Conservation (phyloP, 2,888 invertebrate species). For the Camptogramma bilineatum region DNA sequence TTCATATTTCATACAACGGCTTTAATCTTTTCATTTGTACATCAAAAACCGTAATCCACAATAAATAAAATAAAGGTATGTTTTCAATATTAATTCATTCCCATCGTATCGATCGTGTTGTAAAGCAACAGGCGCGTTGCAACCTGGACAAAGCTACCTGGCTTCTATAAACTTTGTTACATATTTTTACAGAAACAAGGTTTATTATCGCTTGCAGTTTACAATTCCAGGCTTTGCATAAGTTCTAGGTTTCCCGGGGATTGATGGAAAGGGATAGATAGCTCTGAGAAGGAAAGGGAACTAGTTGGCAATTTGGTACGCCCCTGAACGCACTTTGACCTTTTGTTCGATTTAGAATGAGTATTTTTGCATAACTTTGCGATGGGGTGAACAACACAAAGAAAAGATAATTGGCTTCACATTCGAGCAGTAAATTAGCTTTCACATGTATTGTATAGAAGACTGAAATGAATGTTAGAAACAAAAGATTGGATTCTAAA, state of each 20-base stretch:
- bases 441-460: neutral
- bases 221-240: slow-evolving; percentile 50
- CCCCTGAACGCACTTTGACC: slow-evolving; percentile 60
- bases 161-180: slow-evolving; percentile 46
- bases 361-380: slow-evolving; percentile 12
- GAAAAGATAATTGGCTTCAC: slow-evolving; percentile 1
- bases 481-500: slow-evolving; percentile 1
- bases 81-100: slow-evolving; percentile 15
- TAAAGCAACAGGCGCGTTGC: slow-evolving; percentile 58
- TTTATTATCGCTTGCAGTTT: slow-evolving; percentile 53
- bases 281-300: slow-evolving; percentile 49
- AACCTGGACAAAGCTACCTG: slow-evolving; percentile 32
- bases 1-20: slow-evolving; percentile 5
- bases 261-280: slow-evolving; percentile 70
- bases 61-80: slow-evolving; percentile 16
- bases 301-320: slow-evolving; percentile 56
- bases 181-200: slow-evolving; percentile 50
- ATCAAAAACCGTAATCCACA: slow-evolving; percentile 4
- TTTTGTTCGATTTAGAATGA: slow-evolving; percentile 51
- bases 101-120: slow-evolving; percentile 53
- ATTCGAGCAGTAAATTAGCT: slow-evolving; percentile 1
- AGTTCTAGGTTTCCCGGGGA: slow-evolving; percentile 70
- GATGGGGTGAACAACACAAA: neutral
- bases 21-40: slow-evolving; percentile 10
- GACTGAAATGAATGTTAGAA: neutral